Conservation (phyloP, 2,113 vertebrate species). For the Struthio camelus region DNA sequence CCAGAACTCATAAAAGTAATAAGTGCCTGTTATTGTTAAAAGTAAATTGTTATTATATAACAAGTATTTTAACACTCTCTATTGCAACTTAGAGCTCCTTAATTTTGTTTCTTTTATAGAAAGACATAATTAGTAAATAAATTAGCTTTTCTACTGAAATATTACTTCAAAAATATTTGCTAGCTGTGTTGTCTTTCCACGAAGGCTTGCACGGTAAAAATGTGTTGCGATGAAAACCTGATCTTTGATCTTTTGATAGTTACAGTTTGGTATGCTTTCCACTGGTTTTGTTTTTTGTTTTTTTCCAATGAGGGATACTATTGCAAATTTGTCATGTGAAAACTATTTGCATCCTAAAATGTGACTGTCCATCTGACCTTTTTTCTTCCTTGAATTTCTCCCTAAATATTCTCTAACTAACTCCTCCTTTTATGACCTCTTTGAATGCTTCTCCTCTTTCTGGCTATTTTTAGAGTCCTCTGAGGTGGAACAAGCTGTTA, state of each 20-base stretch:
- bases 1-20: slow-evolving; percentile 75
- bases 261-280: slow-evolving; percentile 42
- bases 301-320: neutral
- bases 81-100: slow-evolving; percentile 68
- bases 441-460: neutral
- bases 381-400: neutral
- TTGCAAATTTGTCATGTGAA: neutral
- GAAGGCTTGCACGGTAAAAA: slow-evolving; percentile 44
- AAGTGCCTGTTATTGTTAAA: slow-evolving; percentile 71
- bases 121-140: slow-evolving; percentile 77
- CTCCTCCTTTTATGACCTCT: neutral
- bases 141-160: slow-evolving; percentile 71
- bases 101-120: slow-evolving; percentile 65
- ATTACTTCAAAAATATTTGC: slow-evolving; percentile 72
- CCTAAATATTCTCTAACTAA: neutral
- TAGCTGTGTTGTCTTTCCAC: slow-evolving; percentile 53
- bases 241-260: slow-evolving; percentile 62
- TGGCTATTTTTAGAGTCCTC: neutral
- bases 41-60: slow-evolving; percentile 72
- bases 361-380: neutral
- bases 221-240: slow-evolving; percentile 60
- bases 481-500: slow-evolving; percentile 13
- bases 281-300: neutral
- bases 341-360: neutral
- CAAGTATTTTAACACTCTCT: slow-evolving; percentile 68